Base-by-base conservation (phyloP, 2,888 invertebrate genomes). In the Lysandra bellargus region DNA sequence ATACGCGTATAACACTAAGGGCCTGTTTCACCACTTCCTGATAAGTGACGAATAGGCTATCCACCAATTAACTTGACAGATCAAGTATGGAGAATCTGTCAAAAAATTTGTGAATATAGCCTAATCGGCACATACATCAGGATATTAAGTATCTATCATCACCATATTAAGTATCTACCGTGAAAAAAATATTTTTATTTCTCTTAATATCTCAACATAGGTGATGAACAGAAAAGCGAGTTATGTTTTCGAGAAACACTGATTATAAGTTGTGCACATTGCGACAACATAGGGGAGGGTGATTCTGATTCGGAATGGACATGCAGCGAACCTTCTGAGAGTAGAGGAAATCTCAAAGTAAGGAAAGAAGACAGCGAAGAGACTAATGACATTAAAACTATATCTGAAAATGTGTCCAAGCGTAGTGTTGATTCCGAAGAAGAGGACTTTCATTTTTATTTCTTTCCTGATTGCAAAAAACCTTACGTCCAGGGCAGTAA, bases 221-320 rank as follows among this genome's bases (percentile, higher is more conserved):
- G 95, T 85, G 91, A 94, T 72, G 85, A 87, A 57, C 82, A 95
- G 53, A 95, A 95, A 83, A 87, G 92, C 82, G 87, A 93, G 82
- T 83, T 96, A 83, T 91, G 95, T 83, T 96, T 96, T 85, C 91
- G 91, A 40, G 96, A 96, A 88, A 92, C 92, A 5, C 86, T 96
- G 75, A 84, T 96, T 78, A 90, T 96, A 78, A 95, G 95, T 84
- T 95, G 94, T 83, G 90, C 95, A 9, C 93, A 95, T 83, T 85
- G 87, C 81, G 91, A 90, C 49, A 90, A 90, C 33, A 85, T 88
- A 14, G 80, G 87, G 69, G 85, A 86, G 4, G 89, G 84, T 83
- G 94, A 84, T 84, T 90, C 81, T 60, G 94, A 88, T 80, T 95
- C 87, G 82, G 95, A 89, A 81, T 95, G 87, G 93, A 91, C 92